Conservation (phyloP, 2,113 vertebrate species). For the Chauna torquata region DNA sequence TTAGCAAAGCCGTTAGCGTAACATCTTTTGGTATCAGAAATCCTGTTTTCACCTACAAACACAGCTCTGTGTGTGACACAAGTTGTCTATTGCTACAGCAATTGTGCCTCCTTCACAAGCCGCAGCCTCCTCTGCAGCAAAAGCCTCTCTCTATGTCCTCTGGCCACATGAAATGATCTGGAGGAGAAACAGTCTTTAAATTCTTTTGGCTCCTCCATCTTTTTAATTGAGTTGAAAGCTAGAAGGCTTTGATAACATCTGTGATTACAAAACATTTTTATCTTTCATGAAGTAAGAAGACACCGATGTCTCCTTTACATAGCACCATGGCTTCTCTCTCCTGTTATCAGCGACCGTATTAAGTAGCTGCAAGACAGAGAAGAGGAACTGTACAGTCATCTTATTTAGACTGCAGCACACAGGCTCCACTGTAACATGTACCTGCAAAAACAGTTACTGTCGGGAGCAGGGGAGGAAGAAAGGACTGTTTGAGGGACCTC, state of each 20-base stretch:
- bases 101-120: neutral
- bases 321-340: neutral
- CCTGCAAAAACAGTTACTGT: neutral
- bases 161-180: conserved; percentile 13
- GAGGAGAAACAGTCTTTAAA: neutral
- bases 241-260: conserved; percentile 33
- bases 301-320: neutral
- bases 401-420: neutral
- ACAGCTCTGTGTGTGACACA: neutral
- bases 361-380: neutral
- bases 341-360: neutral
- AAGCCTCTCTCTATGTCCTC: neutral
- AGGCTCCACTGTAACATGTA: neutral
- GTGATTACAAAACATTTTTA: neutral
- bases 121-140: neutral
- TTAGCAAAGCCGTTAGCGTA: neutral
- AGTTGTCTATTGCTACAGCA: neutral
- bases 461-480: neutral
- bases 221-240: conserved; percentile 60
- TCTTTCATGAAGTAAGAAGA: conserved; percentile 34
- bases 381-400: neutral
- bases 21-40: neutral
- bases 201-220: conserved; percentile 21
- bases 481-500: neutral
- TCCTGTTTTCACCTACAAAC: neutral